A percentile compares a stretch with the other conserved stretches of the same genome.
Evolutionary conservation across 1,140 invertebrate species (phyloP).

Genomic region (Zaprionus kolodkinae): DNA sequence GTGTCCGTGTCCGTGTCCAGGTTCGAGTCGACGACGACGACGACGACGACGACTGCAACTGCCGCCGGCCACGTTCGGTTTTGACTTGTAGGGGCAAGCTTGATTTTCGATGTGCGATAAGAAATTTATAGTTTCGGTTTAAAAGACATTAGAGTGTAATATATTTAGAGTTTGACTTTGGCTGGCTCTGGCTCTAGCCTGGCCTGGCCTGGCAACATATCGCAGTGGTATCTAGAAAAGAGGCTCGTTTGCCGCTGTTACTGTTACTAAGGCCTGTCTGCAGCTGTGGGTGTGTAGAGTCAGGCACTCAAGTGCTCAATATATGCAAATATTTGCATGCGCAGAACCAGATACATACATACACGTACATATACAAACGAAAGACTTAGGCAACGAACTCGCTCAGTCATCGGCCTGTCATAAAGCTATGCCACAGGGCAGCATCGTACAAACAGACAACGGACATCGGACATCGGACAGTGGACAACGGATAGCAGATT

Average conservation of each 20-base stretch:
- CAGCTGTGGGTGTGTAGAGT: constrained; percentile 66
- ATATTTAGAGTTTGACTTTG: constrained; percentile 73
- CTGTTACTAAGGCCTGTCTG: constrained; percentile 58
- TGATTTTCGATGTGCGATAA: constrained; percentile 79
- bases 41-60: constrained; percentile 19
- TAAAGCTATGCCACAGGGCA: constrained; percentile 47
- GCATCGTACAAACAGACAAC: background rate
- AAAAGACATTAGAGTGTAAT: constrained; percentile 81
- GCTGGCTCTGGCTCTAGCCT: constrained; percentile 11
- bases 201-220: constrained; percentile 6
- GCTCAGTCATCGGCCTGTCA: constrained; percentile 60
- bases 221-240: constrained; percentile 15
- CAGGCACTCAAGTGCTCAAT: constrained; percentile 31
- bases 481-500: background rate
- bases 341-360: constrained; percentile 10
- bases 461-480: background rate
- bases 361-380: constrained; percentile 34
- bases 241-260: constrained; percentile 5
- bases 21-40: background rate
- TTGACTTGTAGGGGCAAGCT: constrained; percentile 73
- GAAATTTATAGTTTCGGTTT: constrained; percentile 81
- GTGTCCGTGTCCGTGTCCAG: constrained; percentile 9
- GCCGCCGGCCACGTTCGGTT: constrained; percentile 57
- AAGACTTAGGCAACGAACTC: constrained; percentile 80
- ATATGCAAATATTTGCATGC: constrained; percentile 78